phyloP scores from a whole-genome alignment of 2,797 vertebrate species.

The Myripristis murdjan region DNA sequence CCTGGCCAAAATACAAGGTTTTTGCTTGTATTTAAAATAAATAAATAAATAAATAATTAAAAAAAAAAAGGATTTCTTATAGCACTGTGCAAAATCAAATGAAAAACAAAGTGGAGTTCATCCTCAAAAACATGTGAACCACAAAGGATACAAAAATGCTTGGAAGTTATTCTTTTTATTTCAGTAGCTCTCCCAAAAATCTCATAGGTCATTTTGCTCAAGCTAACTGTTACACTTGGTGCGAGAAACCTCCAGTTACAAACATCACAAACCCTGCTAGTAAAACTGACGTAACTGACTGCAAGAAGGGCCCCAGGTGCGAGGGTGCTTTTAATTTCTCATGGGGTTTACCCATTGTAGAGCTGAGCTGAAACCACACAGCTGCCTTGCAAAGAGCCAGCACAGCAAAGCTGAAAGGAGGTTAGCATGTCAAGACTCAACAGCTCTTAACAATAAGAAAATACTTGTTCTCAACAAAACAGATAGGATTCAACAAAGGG shows the following conservation, averaged over 20 bases:
- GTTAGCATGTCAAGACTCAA: not conserved
- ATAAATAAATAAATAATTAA: too few relatives aligned
- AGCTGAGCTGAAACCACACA: conserved; percentile 49
- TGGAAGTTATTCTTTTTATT: not conserved
- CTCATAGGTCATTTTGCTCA: not conserved
- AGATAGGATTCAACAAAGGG: not conserved
- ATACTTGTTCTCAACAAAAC: not conserved
- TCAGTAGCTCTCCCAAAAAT: not conserved
- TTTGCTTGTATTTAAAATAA: too few relatives aligned
- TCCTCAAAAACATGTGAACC: too few relatives aligned
- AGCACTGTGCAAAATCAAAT: too few relatives aligned
- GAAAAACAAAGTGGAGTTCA: too few relatives aligned
- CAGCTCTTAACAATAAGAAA: conserved; percentile 5
- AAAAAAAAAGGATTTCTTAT: too few relatives aligned
- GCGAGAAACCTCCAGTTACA: not conserved
- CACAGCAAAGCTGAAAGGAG: conserved; percentile 31
- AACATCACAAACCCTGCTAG: conserved; percentile 12
- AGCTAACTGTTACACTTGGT: not conserved
- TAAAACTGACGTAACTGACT: conserved; percentile 68
- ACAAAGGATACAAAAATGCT: too few relatives aligned
- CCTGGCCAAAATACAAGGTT: too few relatives aligned
- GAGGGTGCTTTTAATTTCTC: conserved; percentile 56
- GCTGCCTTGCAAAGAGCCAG: conserved; percentile 11
- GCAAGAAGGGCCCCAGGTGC: conserved; percentile 76
- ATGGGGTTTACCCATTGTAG: conserved; percentile 47